phyloP scores from a whole-genome alignment of 1,140 invertebrate genomes.

The Planococcus citri region DNA sequence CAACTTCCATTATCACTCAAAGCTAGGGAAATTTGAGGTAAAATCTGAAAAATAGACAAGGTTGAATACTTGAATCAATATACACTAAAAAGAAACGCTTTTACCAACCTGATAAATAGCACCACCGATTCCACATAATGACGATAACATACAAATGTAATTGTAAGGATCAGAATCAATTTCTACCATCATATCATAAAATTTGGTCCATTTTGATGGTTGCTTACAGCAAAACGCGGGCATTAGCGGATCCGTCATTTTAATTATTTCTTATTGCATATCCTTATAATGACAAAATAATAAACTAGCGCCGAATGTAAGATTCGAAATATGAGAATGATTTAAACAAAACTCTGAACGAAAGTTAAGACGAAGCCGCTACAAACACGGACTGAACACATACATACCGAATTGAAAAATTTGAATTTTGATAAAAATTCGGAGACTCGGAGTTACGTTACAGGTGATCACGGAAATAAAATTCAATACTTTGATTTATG shows the following conservation, averaged over 20 bases:
- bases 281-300: too few species aligned
- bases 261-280: not conserved
- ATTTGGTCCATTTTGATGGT: not conserved
- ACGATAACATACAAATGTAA: not conserved
- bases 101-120: not conserved
- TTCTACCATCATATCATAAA: constrained; percentile 4
- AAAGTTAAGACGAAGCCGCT: too few species aligned
- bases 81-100: constrained; percentile 39
- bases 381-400: too few species aligned
- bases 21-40: constrained; percentile 37
- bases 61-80: constrained; percentile 36
- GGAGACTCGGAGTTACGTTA: too few species aligned
- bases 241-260: constrained; percentile 10
- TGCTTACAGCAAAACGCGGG: not conserved
- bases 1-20: constrained; percentile 38
- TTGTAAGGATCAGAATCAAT: constrained; percentile 4
- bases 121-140: not conserved
- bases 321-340: too few species aligned
- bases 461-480: too few species aligned
- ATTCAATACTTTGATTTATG: too few species aligned
- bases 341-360: too few species aligned
- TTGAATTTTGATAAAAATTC: too few species aligned
- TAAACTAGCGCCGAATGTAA: too few species aligned
- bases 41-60: constrained; percentile 34
- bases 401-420: too few species aligned